Base-by-base conservation (phyloP, 2,888 invertebrate genomes). In the Phengaris arion region DNA sequence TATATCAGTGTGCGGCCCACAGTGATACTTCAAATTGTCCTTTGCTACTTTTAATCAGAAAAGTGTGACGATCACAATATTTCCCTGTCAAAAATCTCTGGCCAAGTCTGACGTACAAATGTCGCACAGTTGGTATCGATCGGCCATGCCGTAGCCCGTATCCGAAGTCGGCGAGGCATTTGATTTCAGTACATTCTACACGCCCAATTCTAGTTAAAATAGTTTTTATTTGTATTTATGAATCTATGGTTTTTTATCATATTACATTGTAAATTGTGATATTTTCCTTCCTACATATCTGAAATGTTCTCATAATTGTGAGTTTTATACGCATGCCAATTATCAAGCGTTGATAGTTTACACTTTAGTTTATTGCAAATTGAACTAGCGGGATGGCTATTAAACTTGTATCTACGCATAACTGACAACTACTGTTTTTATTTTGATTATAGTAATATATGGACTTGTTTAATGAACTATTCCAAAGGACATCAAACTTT, bases 111-210 rank as follows among this genome's bases (percentile, higher is more conserved):
- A 72, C 72, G 54, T 70, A 70, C 72, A 72, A 54, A 72, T 52
- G 35, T 35, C 72, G 54, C 72, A 70, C 72, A 70, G 22, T 69
- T 69, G 69, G 69, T 72, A 72, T 72, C 72, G 72, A 72, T 54
- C 72, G 45, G 7, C 8, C 52, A 13, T 22, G 10, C 7, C 8
- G 35, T 35, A 35, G 35, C 35, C 45, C 68, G 64, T 45, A 68
- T 68, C 22, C 68, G 68, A 15, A 48, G 69, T 10, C 54, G 7
- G 72, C 12, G 51, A 52, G 52, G 52, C 54, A 72, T 72, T 54
- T 54, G 12, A 35, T 54, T 54, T 70, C 70, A 54, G 22, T 70
- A 22, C 70, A 70, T 51, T 70, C 46, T 46, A 68, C 13, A 68
- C 45, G 46, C 2, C 13, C 46, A 46, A 46, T 68, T 68, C 46